Percentiles rank a stretch among this genome's conserved stretches.
Evolutionary conservation across 2,888 invertebrate genomes (phyloP).

Genomic region (Cantharis rustica): DNA sequence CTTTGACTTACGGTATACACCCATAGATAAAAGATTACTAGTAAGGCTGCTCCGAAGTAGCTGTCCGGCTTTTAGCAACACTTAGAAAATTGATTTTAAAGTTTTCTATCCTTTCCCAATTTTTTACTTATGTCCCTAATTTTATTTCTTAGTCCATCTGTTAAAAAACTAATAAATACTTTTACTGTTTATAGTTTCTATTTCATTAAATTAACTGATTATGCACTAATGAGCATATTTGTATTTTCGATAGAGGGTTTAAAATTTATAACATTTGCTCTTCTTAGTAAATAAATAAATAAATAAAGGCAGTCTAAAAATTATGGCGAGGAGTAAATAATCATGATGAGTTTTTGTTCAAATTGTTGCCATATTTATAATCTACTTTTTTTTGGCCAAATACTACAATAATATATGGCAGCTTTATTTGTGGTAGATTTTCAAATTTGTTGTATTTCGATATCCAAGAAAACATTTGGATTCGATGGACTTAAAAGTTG

Average conservation of each 20-base stretch:
- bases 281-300: background rate
- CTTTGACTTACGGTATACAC: too few relatives aligned
- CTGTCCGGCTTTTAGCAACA: too few relatives aligned
- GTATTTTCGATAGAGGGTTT: too few relatives aligned
- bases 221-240: background rate
- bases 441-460: slow-evolving; percentile 11
- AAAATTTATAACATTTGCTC: too few relatives aligned
- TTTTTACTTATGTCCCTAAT: too few relatives aligned
- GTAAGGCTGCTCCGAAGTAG: too few relatives aligned
- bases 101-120: too few relatives aligned
- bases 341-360: background rate
- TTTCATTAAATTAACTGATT: background rate
- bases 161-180: too few relatives aligned
- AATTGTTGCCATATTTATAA: background rate
- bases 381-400: background rate
- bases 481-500: background rate
- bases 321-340: background rate
- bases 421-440: background rate
- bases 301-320: background rate
- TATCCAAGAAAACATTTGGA: background rate
- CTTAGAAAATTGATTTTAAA: too few relatives aligned
- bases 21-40: too few relatives aligned
- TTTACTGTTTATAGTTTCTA: background rate
- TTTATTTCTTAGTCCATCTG: too few relatives aligned
- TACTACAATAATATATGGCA: background rate